Evolutionary conservation across 2,113 vertebrate genomes (phyloP), one percentile per base, ranked within the genome.

Genomic region (Tachycineta bicolor): DNA sequence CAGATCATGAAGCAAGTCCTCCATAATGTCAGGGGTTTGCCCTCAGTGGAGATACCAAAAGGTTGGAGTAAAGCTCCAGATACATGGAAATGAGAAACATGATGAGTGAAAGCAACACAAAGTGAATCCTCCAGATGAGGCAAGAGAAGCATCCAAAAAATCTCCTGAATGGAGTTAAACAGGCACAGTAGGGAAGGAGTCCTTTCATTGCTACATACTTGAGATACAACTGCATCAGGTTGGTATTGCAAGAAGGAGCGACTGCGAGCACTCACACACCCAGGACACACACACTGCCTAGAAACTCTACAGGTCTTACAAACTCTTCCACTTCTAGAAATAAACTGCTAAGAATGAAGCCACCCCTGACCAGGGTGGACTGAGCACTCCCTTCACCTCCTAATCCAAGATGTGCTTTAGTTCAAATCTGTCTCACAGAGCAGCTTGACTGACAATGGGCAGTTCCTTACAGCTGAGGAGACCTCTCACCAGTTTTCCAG

Each of bases 81-180:
- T 39, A 88, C 46, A 85, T 21, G 49, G 39, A 82, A 76, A 56
- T 19, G 26, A 67, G 33, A 70, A 70, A 60, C 28, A 23, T 1
- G 2, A 44, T 53, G 44, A 77, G 24, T 56, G 44, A 82, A 93
- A 82, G n/a, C 12, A 87, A 52, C n/a, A 52, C 9, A 29, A 60
- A 55, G 37, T 52, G 63, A 87, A 81, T 67, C 34, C 17, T 60
- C 1, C 0, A 55, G 34, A 43, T 71, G 4, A 75, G 10, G 49
- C 46, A 85, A 83, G 62, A 73, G 39, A 79, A 85, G 17, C 2
- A 34, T 9, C n/a, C 4, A 60, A 69, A 60, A 68, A 65, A 31
- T 37, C 5, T 19, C 31, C 39, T 4, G 0, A 74, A 41, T 29
- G 0, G 1, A 58, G 11, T 26, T 53, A 25, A 74, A 56, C 1